Conservation (phyloP, 2,113 vertebrate species). For the Lichenostomus cassidix region DNA sequence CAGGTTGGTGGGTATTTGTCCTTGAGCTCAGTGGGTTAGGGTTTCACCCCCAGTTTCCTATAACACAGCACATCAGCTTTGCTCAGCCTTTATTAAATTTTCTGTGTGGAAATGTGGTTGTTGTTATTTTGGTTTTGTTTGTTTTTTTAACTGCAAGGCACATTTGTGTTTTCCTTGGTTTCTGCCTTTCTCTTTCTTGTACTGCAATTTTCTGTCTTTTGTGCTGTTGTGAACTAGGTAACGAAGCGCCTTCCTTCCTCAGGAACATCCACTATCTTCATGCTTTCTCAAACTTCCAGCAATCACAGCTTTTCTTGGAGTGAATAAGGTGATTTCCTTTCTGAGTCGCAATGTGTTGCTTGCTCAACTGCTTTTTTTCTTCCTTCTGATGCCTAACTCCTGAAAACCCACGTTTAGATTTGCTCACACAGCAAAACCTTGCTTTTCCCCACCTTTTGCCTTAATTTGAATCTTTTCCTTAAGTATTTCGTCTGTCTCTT, state of each 20-base stretch:
- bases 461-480: neutral
- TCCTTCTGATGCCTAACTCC: conserved; percentile 18
- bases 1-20: neutral
- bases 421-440: neutral
- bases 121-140: neutral
- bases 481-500: neutral
- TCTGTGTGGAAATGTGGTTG: conserved; percentile 50
- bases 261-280: conserved; percentile 99
- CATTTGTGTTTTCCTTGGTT: conserved; percentile 68
- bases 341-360: conserved; percentile 65
- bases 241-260: conserved; percentile 97
- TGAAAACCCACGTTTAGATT: neutral
- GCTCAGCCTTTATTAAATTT: conserved; percentile 53
- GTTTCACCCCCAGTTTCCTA: neutral
- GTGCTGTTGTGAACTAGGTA: conserved; percentile 86
- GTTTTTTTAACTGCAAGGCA: conserved; percentile 54
- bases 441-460: neutral
- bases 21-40: neutral
- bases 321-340: conserved; percentile 96
- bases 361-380: conserved; percentile 41
- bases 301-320: conserved; percentile 99
- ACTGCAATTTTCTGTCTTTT: conserved; percentile 79
- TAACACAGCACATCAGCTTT: neutral
- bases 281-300: conserved; percentile 99
- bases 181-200: conserved; percentile 68